A percentile compares a stretch with the other conserved stretches of the same genome.
Conservation (phyloP, 2,797 vertebrate species). For the Pipistrellus pipistrellus region DNA sequence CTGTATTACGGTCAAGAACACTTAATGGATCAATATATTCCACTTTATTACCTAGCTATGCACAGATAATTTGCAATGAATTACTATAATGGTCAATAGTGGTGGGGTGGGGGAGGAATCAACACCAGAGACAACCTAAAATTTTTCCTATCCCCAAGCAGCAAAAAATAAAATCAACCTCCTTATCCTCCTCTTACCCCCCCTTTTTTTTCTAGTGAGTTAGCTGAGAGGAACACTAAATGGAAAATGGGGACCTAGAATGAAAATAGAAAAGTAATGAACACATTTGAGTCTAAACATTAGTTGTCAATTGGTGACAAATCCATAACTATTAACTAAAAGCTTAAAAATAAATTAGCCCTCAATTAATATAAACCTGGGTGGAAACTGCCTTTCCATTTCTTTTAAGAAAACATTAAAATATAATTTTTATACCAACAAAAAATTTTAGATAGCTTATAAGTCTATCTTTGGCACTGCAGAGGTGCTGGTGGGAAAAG, state of each 20-base stretch:
- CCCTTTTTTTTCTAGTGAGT: not conserved
- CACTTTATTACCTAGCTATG: conserved; percentile 50
- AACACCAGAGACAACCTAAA: conserved; percentile 8
- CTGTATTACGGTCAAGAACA: conserved; percentile 58
- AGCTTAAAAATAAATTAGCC: not conserved
- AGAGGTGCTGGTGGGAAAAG: not conserved
- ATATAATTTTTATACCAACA: conserved; percentile 24
- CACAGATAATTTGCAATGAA: conserved; percentile 59
- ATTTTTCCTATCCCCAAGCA: not conserved
- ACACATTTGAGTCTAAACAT: not conserved
- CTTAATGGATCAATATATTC: conserved; percentile 33
- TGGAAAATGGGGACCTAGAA: conserved; percentile 6
- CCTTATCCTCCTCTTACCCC: not conserved
- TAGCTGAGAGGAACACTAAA: not conserved
- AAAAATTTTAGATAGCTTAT: not conserved
- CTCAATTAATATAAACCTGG: not conserved
- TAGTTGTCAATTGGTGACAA: not conserved
- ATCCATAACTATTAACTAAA: not conserved
- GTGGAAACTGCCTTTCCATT: conserved; percentile 28
- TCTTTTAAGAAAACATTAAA: conserved; percentile 46
- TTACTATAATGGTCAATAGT: conserved; percentile 33
- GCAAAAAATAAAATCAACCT: conserved; percentile 40
- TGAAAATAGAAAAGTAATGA: conserved; percentile 4
- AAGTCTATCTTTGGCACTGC: not conserved
- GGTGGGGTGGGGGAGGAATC: not conserved